Base-by-base conservation (phyloP, 2,888 invertebrate species). In the Chironomus tentans region DNA sequence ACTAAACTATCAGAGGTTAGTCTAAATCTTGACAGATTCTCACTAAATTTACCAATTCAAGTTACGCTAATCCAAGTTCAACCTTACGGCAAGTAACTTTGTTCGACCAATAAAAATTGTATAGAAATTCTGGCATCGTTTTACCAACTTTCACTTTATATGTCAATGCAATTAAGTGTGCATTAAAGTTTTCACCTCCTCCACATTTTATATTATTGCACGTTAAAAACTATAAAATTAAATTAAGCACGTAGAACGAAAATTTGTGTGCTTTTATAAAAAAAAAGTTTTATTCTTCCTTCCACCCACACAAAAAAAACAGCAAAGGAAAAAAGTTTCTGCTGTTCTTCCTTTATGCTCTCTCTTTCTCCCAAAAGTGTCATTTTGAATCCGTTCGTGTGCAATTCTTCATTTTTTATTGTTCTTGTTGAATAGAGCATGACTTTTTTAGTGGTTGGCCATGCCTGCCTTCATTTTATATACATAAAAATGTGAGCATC, bases 81-180 rank as follows among this genome's bases (percentile, higher is more conserved):
- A n/a, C 28, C 5, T 28, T 3, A 28, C 5, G 22, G 22, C 28
- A 28, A 28, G 38, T 10, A 56, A 56, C 56, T 2, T 56, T 56
- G n/a, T 56, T n/a, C 18, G 15, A 56, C 5, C 56, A 65, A 24
- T 65, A 18, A 65, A 65, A 65, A 21, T 65, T 38, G 7, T 38
- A 38, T 38, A 38, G 24, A 65, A 24, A 21, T 10, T 18, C 65
- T 18, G 65, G 21, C 21, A 21, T 65, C 21, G 21, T 65, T 65
- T 65, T 65, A 38, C 38, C 10, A 38, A 38, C 38, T 56, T 15
- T 56, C 56, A 18, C 56, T 56, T 18, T 18, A 18, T 4, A 21
- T 65, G 65, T 65, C 65, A 65, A 65, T 65, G 65, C 65, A 65
- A 65, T 65, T 65, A 24, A 65, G 65, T 65, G 22, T 24, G 21